Base-by-base conservation (phyloP, 2,797 vertebrate genomes). In the Cygnus olor region DNA sequence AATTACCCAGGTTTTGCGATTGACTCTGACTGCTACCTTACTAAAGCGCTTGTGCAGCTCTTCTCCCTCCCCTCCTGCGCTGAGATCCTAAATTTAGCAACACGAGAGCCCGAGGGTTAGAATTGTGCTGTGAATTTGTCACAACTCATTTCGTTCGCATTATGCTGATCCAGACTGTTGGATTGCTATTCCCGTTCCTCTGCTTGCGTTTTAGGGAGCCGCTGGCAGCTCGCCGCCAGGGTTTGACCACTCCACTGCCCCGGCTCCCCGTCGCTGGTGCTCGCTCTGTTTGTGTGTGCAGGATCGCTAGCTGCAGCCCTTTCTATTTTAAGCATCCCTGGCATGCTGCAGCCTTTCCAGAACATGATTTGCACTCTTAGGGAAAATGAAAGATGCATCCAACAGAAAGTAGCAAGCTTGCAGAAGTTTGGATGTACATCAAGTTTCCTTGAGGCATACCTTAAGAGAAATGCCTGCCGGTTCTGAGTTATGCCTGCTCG, bases 371-470 rank as follows among this genome's bases (percentile, higher is more conserved):
- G 65, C 79, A 83, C 91, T 93, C 91, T 72, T 70, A 74, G 93
- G 94, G 61, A 94, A 88, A 93, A 83, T 40, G 71, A 94, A 93
- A 86, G 91, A 57, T 89, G 74, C 81, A 95, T 95, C 93, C 88
- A 90, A 34, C 64, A 94, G 90, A 95, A 96, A 94, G 93, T 27
- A 93, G 95, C 91, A 93, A 96, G 91, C 91, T 94, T 96, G 93
- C 93, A 87, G 58, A 78, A 94, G 71, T 90, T 92, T 94, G 90
- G 96, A 96, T 83, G 95, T 97, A 95, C 94, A 95, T 94, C 94
- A 96, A 95, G 95, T 95, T 96, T 97, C 71, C 92, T 47, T 94
- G 90, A 95, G 60, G 79, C 0, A 7, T 85, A 93, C 80, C 90
- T 95, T 94, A 77, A 86, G 84, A 83, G 92, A 95, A 96, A 28